Evolutionary conservation across 2,888 invertebrate genomes (phyloP).

Genomic region (Mactromeris polynyma): DNA sequence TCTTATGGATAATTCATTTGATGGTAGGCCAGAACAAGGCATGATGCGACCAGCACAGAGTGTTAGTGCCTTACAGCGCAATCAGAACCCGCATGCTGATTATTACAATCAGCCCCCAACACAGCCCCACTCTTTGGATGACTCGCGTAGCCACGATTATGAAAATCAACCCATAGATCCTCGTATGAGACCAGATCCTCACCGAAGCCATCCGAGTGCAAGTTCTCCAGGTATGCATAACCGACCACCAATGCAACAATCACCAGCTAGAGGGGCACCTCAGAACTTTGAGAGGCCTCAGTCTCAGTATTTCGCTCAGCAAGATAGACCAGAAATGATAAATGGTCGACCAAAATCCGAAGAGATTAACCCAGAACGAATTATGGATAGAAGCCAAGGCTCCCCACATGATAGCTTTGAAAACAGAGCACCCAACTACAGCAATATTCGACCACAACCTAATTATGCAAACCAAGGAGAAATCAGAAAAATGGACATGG

Average conservation of each 20-base stretch:
- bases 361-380: constrained; percentile 77
- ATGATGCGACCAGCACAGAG: constrained; percentile 80
- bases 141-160: constrained; percentile 78
- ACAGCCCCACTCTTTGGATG: constrained; percentile 66
- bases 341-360: constrained; percentile 80
- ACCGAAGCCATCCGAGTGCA: constrained; percentile 61
- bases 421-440: constrained; percentile 72
- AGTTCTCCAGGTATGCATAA: constrained; percentile 48
- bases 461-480: constrained; percentile 81
- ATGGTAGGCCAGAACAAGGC: constrained; percentile 69
- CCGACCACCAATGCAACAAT: constrained; percentile 47
- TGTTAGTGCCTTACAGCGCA: constrained; percentile 77
- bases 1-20: constrained; percentile 80
- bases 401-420: constrained; percentile 76
- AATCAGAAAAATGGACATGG: constrained; percentile 83
- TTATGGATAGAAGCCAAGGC: constrained; percentile 77
- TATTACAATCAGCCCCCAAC: constrained; percentile 72
- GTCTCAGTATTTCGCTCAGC: constrained; percentile 79
- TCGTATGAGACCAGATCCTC: constrained; percentile 56
- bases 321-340: constrained; percentile 71
- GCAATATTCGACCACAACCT: constrained; percentile 76
- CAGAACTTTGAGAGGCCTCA: constrained; percentile 79
- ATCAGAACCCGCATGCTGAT: constrained; percentile 66
- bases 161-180: constrained; percentile 82
- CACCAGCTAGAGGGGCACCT: constrained; percentile 49